phyloP scores from a whole-genome alignment of 2,888 invertebrate species.

The Phyllotreta striolata region DNA sequence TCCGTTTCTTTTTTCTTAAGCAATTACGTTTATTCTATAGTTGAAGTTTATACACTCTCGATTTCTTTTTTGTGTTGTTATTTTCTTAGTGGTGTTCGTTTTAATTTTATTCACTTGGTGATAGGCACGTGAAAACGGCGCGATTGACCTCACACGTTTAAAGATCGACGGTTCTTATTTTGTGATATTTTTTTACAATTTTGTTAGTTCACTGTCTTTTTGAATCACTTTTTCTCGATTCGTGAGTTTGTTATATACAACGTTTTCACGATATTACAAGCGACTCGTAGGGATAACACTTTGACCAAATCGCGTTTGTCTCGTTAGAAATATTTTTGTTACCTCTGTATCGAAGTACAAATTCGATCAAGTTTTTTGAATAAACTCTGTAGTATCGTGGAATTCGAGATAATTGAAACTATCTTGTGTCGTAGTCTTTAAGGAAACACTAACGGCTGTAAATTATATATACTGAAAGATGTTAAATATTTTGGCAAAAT shows the following conservation, averaged over 20 bases:
- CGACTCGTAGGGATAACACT: too few relatives aligned
- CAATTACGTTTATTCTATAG: too few relatives aligned
- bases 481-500: slow-evolving; percentile 28
- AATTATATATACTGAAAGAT: slow-evolving; percentile 27
- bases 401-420: slow-evolving; percentile 12
- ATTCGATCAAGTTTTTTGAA: slow-evolving; percentile 3
- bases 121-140: slow-evolving; percentile 19
- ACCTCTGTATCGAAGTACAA: slow-evolving; percentile 15
- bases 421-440: slow-evolving; percentile 19
- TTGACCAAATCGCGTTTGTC: too few relatives aligned
- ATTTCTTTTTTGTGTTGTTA: not conserved
- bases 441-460: slow-evolving; percentile 28
- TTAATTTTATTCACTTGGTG: slow-evolving; percentile 9
- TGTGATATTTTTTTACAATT: slow-evolving; percentile 29
- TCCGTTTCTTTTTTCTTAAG: slow-evolving; percentile 1
- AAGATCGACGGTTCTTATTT: slow-evolving; percentile 14
- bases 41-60: too few relatives aligned
- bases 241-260: slow-evolving; percentile 1
- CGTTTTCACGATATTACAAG: slow-evolving; percentile 2
- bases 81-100: slow-evolving; percentile 5
- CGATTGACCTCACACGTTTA: slow-evolving; percentile 14
- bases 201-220: slow-evolving; percentile 26
- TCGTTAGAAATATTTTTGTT: slow-evolving; percentile 7
- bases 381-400: slow-evolving; percentile 11
- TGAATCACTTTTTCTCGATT: slow-evolving; percentile 1